Percentiles rank a stretch among this genome's conserved stretches.
phyloP scores from a whole-genome alignment of 2,113 vertebrate species.

The Periophthalmus modestus region DNA sequence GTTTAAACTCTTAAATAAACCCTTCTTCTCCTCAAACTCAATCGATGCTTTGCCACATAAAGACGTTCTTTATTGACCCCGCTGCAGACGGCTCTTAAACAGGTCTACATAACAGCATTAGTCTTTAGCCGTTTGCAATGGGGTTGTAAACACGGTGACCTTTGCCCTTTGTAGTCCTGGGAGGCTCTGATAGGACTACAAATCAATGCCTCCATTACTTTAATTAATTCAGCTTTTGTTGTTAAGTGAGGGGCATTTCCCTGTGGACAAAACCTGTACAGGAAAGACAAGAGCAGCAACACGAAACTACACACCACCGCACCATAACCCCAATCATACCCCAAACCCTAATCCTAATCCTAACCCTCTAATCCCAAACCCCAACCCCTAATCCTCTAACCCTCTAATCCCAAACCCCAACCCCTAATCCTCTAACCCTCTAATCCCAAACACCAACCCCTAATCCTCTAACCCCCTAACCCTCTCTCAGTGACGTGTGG shows the following conservation, averaged over 20 bases:
- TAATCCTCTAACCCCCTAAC: no score
- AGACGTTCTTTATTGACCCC: background rate
- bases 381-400: no score
- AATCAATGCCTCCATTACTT: constrained; percentile 3
- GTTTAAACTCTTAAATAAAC: background rate
- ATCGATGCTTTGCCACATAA: background rate
- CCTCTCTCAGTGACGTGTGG: no score
- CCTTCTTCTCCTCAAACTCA: background rate
- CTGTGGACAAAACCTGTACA: background rate
- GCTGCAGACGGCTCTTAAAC: background rate
- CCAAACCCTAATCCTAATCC: no score
- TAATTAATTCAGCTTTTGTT: background rate
- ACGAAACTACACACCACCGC: background rate
- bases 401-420: no score
- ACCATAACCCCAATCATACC: no score
- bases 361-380: no score
- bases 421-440: no score
- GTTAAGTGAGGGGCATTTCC: background rate
- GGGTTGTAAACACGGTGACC: constrained; percentile 1
- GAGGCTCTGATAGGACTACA: background rate
- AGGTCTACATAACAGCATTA: background rate
- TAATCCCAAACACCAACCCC: no score
- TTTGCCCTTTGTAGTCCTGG: background rate
- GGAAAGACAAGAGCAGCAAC: background rate
- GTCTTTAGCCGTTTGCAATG: background rate